phyloP scores from a whole-genome alignment of 2,113 vertebrate species.

The Psilopogon haemacephalus region DNA sequence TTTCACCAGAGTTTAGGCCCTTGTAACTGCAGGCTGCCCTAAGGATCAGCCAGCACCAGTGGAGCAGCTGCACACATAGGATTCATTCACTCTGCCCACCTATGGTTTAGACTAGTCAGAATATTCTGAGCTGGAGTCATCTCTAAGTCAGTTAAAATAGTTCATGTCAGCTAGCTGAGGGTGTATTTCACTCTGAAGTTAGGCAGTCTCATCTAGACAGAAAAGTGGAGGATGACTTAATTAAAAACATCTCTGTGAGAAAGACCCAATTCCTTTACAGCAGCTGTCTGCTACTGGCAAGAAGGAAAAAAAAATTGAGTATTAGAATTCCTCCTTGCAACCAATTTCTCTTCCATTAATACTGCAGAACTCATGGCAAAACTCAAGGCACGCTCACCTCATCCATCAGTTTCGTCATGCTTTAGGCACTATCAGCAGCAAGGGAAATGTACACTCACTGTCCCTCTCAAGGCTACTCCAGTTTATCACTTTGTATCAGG shows the following conservation, averaged over 20 bases:
- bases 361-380: constrained; percentile 51
- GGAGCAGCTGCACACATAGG: not conserved
- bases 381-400: constrained; percentile 65
- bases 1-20: not conserved
- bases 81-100: not conserved
- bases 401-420: not conserved
- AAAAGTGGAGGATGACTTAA: not conserved
- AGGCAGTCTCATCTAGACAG: not conserved
- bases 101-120: not conserved
- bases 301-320: not conserved
- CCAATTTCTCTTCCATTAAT: constrained; percentile 49
- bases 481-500: not conserved
- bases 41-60: not conserved
- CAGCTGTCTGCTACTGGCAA: not conserved
- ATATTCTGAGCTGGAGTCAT: not conserved
- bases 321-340: constrained; percentile 6
- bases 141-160: not conserved
- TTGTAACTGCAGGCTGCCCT: not conserved
- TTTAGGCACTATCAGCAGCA: constrained; percentile 54
- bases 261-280: not conserved
- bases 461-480: constrained; percentile 13
- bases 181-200: not conserved
- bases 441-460: not conserved
- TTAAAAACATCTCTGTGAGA: not conserved
- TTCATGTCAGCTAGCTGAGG: not conserved